Conservation (phyloP, 2,797 vertebrate genomes). For the Brotogeris chrysoptera region DNA sequence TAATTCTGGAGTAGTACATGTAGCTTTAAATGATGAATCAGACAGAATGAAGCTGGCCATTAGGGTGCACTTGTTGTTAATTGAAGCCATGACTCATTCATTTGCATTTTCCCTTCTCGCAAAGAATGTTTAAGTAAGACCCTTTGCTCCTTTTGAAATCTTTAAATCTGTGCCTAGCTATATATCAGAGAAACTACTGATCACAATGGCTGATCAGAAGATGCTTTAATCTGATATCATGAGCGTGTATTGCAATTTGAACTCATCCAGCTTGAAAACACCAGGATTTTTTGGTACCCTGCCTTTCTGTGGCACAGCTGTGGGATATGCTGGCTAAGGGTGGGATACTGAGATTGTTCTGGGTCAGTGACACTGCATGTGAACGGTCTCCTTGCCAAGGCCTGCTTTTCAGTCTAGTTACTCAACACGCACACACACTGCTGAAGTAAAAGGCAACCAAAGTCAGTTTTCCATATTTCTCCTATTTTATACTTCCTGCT, state of each 20-base stretch:
- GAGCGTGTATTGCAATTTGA: not conserved
- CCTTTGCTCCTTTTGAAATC: not conserved
- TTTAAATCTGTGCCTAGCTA: not conserved
- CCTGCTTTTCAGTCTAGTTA: not conserved
- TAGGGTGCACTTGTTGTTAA: conserved; percentile 43
- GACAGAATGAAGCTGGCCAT: conserved; percentile 17
- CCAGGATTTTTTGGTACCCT: not conserved
- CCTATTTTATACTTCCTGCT: not conserved
- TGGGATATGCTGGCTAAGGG: not conserved
- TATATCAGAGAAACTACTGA: not conserved
- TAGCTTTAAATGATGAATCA: conserved; percentile 31
- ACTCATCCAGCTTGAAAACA: not conserved
- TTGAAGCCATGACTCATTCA: conserved; percentile 48
- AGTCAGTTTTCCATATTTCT: not conserved
- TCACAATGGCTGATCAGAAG: not conserved
- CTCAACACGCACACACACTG: not conserved
- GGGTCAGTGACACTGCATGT: not conserved
- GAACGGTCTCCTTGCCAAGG: not conserved
- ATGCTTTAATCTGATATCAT: not conserved
- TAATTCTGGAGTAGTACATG: conserved; percentile 10
- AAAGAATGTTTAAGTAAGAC: conserved; percentile 12
- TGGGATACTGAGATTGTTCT: not conserved
- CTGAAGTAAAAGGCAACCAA: not conserved
- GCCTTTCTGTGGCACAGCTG: not conserved
- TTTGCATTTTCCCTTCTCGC: conserved; percentile 26